phyloP scores from a whole-genome alignment of 2,888 invertebrate species.

The Sthenelais limicola region DNA sequence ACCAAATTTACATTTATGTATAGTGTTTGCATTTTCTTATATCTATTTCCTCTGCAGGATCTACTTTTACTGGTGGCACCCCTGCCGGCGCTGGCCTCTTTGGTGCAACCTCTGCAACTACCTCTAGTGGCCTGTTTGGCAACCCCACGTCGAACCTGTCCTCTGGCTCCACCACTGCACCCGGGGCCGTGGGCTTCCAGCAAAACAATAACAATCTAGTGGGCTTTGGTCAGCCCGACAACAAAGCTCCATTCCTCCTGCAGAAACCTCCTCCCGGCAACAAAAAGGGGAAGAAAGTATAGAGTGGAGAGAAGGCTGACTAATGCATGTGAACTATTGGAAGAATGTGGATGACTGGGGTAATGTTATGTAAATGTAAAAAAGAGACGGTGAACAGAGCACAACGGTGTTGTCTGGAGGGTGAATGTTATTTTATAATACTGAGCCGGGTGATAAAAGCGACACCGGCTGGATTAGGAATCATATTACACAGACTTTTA shows the following conservation, averaged over 20 bases:
- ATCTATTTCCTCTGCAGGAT: neutral
- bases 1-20: neutral
- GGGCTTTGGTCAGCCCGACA: conserved; percentile 43
- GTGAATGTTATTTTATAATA: too few species aligned
- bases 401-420: too few species aligned
- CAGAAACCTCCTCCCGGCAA: conserved; percentile 69
- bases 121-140: conserved; percentile 51
- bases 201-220: conserved; percentile 43
- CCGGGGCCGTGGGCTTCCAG: conserved; percentile 43
- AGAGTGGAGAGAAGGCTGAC: too few species aligned
- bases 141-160: neutral
- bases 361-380: too few species aligned
- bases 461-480: too few species aligned
- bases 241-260: conserved; percentile 62
- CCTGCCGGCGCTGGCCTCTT: neutral
- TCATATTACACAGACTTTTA: too few species aligned
- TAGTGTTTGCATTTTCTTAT: neutral
- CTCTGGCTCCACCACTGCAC: conserved; percentile 39
- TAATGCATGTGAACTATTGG: too few species aligned
- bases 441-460: too few species aligned
- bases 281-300: conserved; percentile 65
- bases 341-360: too few species aligned
- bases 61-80: neutral
- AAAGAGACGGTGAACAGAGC: too few species aligned
- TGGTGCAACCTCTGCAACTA: neutral